Evolutionary conservation across 2,797 vertebrate species (phyloP).

Genomic region (Lutjanus campechanus): DNA sequence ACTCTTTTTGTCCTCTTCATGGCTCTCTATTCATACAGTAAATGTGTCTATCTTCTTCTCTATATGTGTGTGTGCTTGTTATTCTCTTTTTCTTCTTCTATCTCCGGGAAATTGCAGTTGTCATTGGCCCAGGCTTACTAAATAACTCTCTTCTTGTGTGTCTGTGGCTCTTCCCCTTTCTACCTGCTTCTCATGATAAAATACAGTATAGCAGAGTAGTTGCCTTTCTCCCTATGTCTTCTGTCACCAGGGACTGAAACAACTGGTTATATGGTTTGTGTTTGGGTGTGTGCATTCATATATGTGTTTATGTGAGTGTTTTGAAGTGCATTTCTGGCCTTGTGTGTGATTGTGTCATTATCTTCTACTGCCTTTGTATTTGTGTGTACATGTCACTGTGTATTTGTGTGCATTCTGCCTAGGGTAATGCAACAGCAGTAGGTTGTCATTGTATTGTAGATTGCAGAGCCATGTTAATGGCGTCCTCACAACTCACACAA

Average conservation of each 20-base stretch:
- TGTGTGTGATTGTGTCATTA: conserved; percentile 31
- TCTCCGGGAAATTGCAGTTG: conserved; percentile 40
- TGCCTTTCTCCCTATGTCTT: conserved; percentile 27
- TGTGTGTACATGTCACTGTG: conserved; percentile 16
- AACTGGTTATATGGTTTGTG: background rate
- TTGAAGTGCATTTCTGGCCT: conserved; percentile 28
- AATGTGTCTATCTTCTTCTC: conserved; percentile 14
- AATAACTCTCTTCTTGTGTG: background rate
- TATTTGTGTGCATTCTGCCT: conserved; percentile 35
- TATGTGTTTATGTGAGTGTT: conserved; percentile 15
- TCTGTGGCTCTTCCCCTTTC: conserved; percentile 2
- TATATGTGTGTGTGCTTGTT: background rate
- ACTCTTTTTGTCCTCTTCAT: conserved; percentile 21
- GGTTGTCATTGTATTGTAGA: conserved; percentile 49
- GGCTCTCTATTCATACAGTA: conserved; percentile 31
- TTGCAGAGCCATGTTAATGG: conserved; percentile 46
- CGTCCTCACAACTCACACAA: conserved; percentile 41
- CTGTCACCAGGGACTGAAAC: conserved; percentile 21
- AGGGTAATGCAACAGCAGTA: conserved; percentile 40
- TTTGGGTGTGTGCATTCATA: background rate
- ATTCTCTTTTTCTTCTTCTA: conserved; percentile 10
- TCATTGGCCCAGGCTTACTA: conserved; percentile 10
- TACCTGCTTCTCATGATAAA: conserved; percentile 27
- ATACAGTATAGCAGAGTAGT: conserved; percentile 3
- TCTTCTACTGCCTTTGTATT: conserved; percentile 29